phyloP scores from a whole-genome alignment of 1,140 invertebrate species.

The Apocrypta bakeri region DNA sequence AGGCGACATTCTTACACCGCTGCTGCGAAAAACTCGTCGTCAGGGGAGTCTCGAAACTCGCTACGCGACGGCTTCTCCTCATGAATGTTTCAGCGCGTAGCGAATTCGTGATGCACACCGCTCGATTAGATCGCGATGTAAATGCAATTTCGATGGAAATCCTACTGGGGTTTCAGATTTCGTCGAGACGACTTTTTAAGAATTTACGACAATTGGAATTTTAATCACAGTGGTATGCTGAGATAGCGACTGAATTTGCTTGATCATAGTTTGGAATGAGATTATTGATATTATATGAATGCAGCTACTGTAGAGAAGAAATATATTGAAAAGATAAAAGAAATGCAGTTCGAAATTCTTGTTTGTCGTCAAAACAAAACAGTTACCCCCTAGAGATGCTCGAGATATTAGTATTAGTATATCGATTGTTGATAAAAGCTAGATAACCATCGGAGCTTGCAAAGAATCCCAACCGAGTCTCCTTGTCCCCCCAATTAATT shows the following conservation, averaged over 20 bases:
- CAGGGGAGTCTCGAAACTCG: neutral
- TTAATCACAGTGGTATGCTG: neutral
- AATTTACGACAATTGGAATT: neutral
- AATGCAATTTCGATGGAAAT: conserved; percentile 49
- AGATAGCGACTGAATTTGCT: neutral
- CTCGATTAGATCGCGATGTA: conserved; percentile 26
- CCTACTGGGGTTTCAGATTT: neutral
- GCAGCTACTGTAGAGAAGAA: neutral
- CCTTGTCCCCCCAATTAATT: neutral
- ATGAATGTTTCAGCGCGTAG: conserved; percentile 21
- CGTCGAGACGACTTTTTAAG: neutral
- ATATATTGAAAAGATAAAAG: neutral
- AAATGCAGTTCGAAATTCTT: too few species aligned
- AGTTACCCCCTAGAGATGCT: too few species aligned
- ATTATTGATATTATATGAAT: too few species aligned
- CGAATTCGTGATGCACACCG: neutral
- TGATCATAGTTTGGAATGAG: too few species aligned
- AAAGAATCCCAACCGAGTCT: neutral
- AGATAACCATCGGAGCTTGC: neutral
- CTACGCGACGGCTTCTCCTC: neutral
- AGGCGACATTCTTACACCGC: neutral
- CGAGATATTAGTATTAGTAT: too few species aligned
- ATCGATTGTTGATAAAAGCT: neutral
- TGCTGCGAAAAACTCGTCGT: conserved; percentile 18
- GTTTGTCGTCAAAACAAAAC: too few species aligned